phyloP scores from a whole-genome alignment of 2,797 vertebrate genomes.

The Steatocranus sp. region DNA sequence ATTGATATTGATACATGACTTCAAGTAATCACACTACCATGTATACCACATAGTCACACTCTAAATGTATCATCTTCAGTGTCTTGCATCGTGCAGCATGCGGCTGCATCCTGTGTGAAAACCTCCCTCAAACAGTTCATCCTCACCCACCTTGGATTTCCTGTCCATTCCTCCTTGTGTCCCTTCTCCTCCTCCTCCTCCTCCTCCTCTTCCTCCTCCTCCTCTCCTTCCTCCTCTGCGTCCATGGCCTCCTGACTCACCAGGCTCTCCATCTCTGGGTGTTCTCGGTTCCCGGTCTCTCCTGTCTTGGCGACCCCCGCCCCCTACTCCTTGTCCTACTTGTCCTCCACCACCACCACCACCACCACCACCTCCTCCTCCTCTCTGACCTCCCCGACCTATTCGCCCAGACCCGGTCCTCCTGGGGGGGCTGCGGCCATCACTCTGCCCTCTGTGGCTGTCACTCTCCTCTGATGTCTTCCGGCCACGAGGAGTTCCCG shows the following conservation, averaged over 20 bases:
- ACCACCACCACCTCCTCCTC: background rate
- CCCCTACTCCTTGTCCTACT: conserved; percentile 32
- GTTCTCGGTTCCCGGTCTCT: conserved; percentile 45
- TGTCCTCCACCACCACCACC: background rate
- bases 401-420: conserved; percentile 58
- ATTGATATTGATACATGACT: background rate
- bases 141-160: conserved; percentile 80
- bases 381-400: conserved; percentile 55
- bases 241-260: background rate
- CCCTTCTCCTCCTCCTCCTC: background rate
- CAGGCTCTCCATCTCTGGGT: conserved; percentile 37
- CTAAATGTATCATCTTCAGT: background rate
- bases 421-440: conserved; percentile 45
- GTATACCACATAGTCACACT: background rate
- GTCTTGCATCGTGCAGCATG: background rate
- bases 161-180: conserved; percentile 70
- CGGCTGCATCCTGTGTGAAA: background rate
- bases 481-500: conserved; percentile 23
- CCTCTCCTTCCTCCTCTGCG: background rate
- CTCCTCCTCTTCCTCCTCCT: background rate
- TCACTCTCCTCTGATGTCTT: conserved; percentile 60
- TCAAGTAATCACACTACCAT: background rate
- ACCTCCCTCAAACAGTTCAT: background rate
- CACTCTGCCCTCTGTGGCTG: conserved; percentile 13
- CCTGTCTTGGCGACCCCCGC: conserved; percentile 40